A percentile compares a stretch with the other conserved stretches of the same genome.
phyloP scores from a whole-genome alignment of 2,797 vertebrate species.

The Tinamus major region DNA sequence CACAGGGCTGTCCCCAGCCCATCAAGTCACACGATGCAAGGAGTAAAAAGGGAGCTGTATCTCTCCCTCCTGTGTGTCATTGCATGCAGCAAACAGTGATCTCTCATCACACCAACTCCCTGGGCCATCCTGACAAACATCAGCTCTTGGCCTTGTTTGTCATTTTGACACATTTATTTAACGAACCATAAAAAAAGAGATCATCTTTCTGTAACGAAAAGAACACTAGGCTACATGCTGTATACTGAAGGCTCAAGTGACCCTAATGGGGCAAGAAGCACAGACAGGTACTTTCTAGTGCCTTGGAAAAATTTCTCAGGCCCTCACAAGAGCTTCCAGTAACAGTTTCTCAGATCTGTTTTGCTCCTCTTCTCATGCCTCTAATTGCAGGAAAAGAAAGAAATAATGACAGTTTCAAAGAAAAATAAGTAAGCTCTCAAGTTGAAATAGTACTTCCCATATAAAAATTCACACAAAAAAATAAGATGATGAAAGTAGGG shows the following conservation, averaged over 20 bases:
- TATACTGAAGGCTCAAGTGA: background rate
- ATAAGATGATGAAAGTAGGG: background rate
- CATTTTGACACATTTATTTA: background rate
- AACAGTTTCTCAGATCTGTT: too few relatives aligned
- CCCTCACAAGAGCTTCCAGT: background rate
- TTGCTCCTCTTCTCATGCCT: background rate
- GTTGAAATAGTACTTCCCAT: background rate
- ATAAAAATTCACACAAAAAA: too few relatives aligned
- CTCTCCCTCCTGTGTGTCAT: background rate
- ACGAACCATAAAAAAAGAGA: background rate
- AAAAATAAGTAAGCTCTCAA: background rate
- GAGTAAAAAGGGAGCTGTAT: background rate
- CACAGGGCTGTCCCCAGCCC: background rate
- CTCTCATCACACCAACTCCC: background rate
- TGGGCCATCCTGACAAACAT: background rate
- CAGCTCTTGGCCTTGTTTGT: background rate
- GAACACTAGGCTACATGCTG: background rate
- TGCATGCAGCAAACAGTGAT: background rate
- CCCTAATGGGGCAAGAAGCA: rapidly evolving
- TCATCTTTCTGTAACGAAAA: background rate
- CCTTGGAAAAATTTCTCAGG: background rate
- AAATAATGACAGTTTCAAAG: background rate
- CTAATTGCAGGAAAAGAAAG: background rate
- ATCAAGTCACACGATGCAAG: background rate
- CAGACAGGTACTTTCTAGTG: background rate